Conservation (phyloP, 2,113 vertebrate species). For the Cyprinodon variegatus region DNA sequence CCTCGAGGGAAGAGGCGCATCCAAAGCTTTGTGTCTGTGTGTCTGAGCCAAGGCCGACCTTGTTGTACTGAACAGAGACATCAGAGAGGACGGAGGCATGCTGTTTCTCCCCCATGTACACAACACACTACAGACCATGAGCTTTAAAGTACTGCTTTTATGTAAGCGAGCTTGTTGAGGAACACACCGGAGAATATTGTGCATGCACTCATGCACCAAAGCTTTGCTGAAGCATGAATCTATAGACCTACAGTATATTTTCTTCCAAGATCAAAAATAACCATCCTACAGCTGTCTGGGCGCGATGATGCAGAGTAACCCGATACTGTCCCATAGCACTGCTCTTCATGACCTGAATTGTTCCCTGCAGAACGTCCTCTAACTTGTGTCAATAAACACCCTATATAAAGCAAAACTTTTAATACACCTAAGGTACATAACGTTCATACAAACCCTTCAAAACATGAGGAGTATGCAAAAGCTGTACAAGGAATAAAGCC, state of each 20-base stretch:
- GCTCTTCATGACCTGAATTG: conserved; percentile 43
- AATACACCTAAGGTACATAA: neutral
- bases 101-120: conserved; percentile 29
- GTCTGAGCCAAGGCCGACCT: conserved; percentile 48
- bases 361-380: conserved; percentile 27
- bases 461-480: neutral
- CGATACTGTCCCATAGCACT: conserved; percentile 58
- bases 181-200: neutral
- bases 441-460: neutral
- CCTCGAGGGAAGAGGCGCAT: conserved; percentile 29
- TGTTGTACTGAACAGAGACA: conserved; percentile 33
- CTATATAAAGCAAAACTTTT: neutral
- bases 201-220: conserved; percentile 7
- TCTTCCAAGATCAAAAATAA: conserved; percentile 65
- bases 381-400: conserved; percentile 31
- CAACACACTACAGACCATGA: conserved; percentile 5
- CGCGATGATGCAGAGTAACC: conserved; percentile 54
- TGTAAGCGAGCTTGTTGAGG: neutral
- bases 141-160: neutral
- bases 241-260: conserved; percentile 16
- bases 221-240: conserved; percentile 49
- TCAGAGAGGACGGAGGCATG: conserved; percentile 36
- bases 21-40: conserved; percentile 20
- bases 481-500: neutral
- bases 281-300: conserved; percentile 55